Percentiles rank a stretch among this genome's conserved stretches.
Evolutionary conservation across 2,888 invertebrate genomes (phyloP).

Genomic region (Gymnoscelis rufifasciata): DNA sequence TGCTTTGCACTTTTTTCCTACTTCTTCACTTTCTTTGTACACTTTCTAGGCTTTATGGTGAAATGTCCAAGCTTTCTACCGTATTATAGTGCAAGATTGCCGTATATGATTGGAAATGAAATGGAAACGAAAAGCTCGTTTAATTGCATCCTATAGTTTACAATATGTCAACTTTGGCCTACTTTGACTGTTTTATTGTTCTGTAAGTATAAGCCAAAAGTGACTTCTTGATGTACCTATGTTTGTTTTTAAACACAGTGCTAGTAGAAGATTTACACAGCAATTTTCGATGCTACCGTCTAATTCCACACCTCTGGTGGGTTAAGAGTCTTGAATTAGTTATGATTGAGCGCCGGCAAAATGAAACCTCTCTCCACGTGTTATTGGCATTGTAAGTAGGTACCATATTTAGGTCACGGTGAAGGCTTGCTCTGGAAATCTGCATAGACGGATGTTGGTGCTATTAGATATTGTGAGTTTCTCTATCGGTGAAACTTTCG

Average conservation of each 20-base stretch:
- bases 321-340: constrained; percentile 6
- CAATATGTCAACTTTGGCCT: constrained; percentile 22
- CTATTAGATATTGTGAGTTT: constrained; percentile 75
- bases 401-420: constrained; percentile 65
- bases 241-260: too few species aligned
- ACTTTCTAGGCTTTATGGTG: constrained; percentile 77
- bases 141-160: constrained; percentile 31
- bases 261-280: too few species aligned
- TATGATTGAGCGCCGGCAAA: constrained; percentile 22
- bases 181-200: constrained; percentile 15
- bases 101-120: constrained; percentile 63
- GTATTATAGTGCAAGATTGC: constrained; percentile 73
- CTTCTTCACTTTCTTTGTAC: constrained; percentile 77
- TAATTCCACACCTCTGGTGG: constrained; percentile 1
- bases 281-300: constrained; percentile 1
- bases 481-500: constrained; percentile 76
- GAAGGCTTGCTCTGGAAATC: constrained; percentile 74
- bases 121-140: constrained; percentile 71
- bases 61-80: constrained; percentile 75
- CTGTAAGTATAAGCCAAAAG: too few species aligned
- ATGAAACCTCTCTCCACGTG: constrained; percentile 50
- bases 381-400: constrained; percentile 53
- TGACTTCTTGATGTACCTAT: too few species aligned
- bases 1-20: constrained; percentile 66
- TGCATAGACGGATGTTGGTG: constrained; percentile 76